Percentiles rank a stretch among this genome's conserved stretches.
phyloP scores from a whole-genome alignment of 2,113 vertebrate genomes.

The Arenaria interpres region DNA sequence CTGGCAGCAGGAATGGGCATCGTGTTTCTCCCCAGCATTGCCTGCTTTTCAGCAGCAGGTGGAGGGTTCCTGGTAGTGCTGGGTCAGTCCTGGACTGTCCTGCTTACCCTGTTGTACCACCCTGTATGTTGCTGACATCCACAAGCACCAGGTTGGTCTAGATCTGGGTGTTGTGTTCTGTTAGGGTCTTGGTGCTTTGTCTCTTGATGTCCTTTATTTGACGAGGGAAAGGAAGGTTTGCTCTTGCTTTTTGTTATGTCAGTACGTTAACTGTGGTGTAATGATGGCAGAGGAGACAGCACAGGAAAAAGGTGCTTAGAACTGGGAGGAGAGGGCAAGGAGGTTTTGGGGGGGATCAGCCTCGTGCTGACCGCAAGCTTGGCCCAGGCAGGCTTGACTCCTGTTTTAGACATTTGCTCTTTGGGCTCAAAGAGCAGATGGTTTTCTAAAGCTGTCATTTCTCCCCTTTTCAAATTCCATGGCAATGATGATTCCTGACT shows the following conservation, averaged over 20 bases:
- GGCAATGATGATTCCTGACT: not conserved
- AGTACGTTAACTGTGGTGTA: not conserved
- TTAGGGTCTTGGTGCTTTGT: not conserved
- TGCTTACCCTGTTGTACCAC: rapidly evolving
- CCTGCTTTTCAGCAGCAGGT: not conserved
- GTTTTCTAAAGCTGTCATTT: not conserved
- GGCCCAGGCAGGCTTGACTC: not conserved
- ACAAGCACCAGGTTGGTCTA: rapidly evolving
- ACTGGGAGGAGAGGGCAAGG: not conserved
- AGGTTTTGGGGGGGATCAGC: not conserved
- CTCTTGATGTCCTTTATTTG: not conserved
- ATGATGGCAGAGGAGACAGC: not conserved
- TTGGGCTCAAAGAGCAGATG: not conserved
- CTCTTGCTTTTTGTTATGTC: not conserved
- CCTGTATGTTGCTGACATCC: rapidly evolving
- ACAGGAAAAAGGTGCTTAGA: not conserved
- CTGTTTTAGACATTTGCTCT: not conserved
- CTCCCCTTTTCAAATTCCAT: not conserved
- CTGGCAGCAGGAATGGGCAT: not conserved
- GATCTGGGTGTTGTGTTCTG: not conserved
- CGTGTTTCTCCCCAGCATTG: rapidly evolving
- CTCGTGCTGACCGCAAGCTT: not conserved
- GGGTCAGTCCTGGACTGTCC: not conserved
- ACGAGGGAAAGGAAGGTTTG: not conserved
- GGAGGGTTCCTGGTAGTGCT: not conserved